Conservation (phyloP, 2,113 vertebrate species). For the Neoarius graeffei region DNA sequence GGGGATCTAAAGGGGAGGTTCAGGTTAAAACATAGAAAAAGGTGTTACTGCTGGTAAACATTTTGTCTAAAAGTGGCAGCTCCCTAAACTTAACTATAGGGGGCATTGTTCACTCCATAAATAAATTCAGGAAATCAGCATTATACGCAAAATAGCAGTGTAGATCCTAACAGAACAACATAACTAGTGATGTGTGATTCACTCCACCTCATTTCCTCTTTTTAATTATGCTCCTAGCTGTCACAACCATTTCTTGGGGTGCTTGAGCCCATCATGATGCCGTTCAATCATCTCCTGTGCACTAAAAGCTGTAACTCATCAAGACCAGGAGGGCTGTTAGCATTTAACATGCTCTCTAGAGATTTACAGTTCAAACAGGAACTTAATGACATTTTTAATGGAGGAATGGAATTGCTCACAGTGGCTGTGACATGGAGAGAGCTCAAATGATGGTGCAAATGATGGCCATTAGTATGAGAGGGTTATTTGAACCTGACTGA, state of each 20-base stretch:
- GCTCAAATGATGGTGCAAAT: slow-evolving; percentile 67
- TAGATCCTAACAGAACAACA: neutral
- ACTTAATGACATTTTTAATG: slow-evolving; percentile 69
- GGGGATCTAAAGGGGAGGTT: neutral
- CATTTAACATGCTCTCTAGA: slow-evolving; percentile 55
- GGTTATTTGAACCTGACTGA: slow-evolving; percentile 42
- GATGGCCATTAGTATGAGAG: slow-evolving; percentile 58
- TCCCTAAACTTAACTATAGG: slow-evolving; percentile 28
- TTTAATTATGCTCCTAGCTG: slow-evolving; percentile 24
- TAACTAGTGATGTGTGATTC: slow-evolving; percentile 18
- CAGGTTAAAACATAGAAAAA: neutral
- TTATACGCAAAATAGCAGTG: neutral
- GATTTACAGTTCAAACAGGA: slow-evolving; percentile 68
- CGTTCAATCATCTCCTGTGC: slow-evolving; percentile 44
- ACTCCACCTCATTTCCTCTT: slow-evolving; percentile 9
- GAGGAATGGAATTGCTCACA: slow-evolving; percentile 60
- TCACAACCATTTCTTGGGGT: slow-evolving; percentile 49
- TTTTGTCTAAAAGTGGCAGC: neutral
- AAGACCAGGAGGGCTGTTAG: slow-evolving; percentile 38
- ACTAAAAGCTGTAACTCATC: slow-evolving; percentile 54
- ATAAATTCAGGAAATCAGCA: slow-evolving; percentile 24
- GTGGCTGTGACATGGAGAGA: slow-evolving; percentile 59
- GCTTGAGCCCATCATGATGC: slow-evolving; percentile 36
- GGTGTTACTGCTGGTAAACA: neutral
- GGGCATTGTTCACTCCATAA: slow-evolving; percentile 43